A percentile compares a stretch with the other conserved stretches of the same genome.
These are phyloP conservation scores for Psittacus erithacus DNA, from an alignment of 2,113 vertebrate species.

Conservation along the genomic window DNA sequence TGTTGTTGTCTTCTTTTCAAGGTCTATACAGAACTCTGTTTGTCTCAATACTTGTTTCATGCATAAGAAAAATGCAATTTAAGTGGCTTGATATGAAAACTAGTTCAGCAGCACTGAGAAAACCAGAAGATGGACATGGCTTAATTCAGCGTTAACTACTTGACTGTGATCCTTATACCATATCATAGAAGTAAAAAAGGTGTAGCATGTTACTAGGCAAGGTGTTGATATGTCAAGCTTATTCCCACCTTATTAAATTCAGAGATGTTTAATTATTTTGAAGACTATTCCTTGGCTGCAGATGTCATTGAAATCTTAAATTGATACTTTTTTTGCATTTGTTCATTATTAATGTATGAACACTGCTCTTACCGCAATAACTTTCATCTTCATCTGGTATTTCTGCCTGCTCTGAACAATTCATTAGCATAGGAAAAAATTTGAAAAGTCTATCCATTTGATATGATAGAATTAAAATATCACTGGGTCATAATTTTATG, in stretches of 20 bases:
- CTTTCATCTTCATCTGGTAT: not conserved
- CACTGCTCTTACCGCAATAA: not conserved
- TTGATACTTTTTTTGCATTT: not conserved
- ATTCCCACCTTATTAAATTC: not conserved
- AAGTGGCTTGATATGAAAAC: not conserved
- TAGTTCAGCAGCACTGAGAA: not conserved
- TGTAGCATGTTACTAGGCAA: not conserved
- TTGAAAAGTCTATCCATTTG: not conserved
- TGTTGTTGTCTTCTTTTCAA: not conserved
- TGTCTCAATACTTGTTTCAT: not conserved
- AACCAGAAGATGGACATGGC: not conserved
- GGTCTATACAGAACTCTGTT: not conserved
- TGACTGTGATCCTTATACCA: not conserved
- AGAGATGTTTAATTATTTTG: not conserved
- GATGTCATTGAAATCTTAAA: not conserved
- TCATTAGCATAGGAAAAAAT: not conserved
- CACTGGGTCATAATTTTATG: not conserved
- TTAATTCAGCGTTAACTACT: not conserved
- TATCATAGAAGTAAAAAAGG: not conserved
- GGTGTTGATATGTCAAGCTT: accelerated
- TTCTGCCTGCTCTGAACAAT: not conserved
- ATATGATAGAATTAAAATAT: not conserved
- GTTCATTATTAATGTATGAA: not conserved
- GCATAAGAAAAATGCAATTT: not conserved
- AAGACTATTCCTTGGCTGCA: not conserved